Percentiles rank a stretch among this genome's conserved stretches.
Conservation (phyloP, 2,113 vertebrate genomes). For the Mus musculus region GRCm39 chr4:129104501-129105000, state of each 20-base stretch:
- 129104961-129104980: not conserved
- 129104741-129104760: not conserved
- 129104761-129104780: too few species aligned
- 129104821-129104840: not conserved
- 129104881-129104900: not conserved
- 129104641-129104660: not conserved
- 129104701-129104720: not conserved
- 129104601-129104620: not conserved
- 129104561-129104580: slow-evolving; percentile 14
- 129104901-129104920: not conserved
- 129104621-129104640: not conserved
- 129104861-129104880: not conserved
- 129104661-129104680: not conserved
- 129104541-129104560: not conserved
- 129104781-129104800: not conserved
- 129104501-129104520: not conserved
- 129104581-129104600: not conserved
- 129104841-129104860: not conserved
- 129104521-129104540: not conserved
- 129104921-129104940: not conserved
- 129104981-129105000: not conserved
- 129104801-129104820: not conserved
- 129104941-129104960: too few species aligned
- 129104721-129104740: not conserved
- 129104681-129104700: not conserved